These are phyloP conservation scores for Otolemur crassicaudatus DNA, from an alignment of 2,797 vertebrate genomes.

Conservation along the genomic window DNA sequence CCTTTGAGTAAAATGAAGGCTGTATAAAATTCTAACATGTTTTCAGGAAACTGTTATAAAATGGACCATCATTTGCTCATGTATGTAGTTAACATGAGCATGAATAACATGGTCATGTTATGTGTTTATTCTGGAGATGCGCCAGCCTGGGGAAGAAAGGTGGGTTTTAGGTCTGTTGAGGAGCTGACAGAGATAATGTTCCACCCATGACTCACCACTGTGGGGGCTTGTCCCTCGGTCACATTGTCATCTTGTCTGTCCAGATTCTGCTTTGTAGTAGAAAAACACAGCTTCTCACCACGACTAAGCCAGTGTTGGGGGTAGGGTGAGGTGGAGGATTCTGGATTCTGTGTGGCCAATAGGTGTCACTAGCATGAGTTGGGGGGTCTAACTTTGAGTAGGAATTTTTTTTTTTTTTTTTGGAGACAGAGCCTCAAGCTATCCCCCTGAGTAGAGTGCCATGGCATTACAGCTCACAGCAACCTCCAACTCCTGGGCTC, in stretches of 20 bases:
- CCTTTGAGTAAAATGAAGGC: not conserved
- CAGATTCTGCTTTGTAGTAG: not conserved
- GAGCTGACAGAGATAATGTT: slow-evolving; percentile 1
- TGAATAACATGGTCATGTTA: not conserved
- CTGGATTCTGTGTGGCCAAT: not conserved
- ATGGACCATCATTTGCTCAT: not conserved
- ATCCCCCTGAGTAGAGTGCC: no score
- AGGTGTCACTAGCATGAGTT: not conserved
- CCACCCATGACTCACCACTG: not conserved
- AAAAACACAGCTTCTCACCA: not conserved
- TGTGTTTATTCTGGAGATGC: not conserved
- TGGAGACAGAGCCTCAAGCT: no score
- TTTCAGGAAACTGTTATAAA: slow-evolving; percentile 30
- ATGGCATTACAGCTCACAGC: no score
- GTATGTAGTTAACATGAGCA: not conserved
- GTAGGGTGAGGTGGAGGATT: accelerated
- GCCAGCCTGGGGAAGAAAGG: not conserved
- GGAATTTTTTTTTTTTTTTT: not conserved
- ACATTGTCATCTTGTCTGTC: not conserved
- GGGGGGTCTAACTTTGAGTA: not conserved
- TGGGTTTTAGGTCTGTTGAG: not conserved
- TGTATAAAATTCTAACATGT: not conserved
- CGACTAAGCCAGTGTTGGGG: not conserved
- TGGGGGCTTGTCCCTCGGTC: not conserved
- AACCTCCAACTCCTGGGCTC: no score